These are phyloP conservation scores for Acanthornis magna DNA, from an alignment of 2,797 vertebrate genomes.

Conservation along the genomic window DNA sequence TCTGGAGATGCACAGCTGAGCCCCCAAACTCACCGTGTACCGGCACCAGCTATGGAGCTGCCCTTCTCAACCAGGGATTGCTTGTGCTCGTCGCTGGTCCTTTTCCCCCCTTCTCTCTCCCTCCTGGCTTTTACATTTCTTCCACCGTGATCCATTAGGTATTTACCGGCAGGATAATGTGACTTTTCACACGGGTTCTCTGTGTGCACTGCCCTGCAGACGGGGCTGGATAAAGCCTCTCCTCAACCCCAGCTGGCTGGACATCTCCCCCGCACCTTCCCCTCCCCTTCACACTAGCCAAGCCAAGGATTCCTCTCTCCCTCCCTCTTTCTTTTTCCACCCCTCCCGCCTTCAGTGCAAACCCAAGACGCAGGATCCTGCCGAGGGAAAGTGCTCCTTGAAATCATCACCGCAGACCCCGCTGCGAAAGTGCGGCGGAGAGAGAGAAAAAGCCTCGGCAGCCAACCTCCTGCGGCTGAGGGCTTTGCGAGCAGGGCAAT, in stretches of 20 bases:
- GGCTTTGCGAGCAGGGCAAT: conserved; percentile 40
- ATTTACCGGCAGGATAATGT: conserved; percentile 77
- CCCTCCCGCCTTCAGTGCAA: conserved; percentile 39
- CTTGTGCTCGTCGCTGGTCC: background rate
- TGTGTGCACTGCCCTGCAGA: conserved; percentile 76
- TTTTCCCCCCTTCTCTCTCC: background rate
- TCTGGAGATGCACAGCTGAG: background rate
- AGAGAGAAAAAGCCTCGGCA: background rate
- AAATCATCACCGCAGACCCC: conserved; percentile 16
- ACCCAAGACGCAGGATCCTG: conserved; percentile 19
- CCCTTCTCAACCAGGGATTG: background rate
- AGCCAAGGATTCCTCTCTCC: conserved; percentile 39
- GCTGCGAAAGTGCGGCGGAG: conserved; percentile 16
- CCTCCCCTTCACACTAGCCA: conserved; percentile 43
- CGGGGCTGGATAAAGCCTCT: conserved; percentile 78
- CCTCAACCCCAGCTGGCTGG: conserved; percentile 65
- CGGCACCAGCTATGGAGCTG: background rate
- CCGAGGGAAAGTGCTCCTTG: conserved; percentile 40
- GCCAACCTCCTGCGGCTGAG: background rate
- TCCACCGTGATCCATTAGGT: background rate
- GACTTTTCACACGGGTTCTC: conserved; percentile 85
- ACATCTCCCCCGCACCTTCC: conserved; percentile 46
- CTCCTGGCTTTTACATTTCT: conserved; percentile 22
- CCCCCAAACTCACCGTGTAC: background rate
- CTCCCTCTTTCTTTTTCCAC: conserved; percentile 36